Evolutionary conservation across 1,140 invertebrate genomes (phyloP).

Genomic region (Medauroidea extradentata): DNA sequence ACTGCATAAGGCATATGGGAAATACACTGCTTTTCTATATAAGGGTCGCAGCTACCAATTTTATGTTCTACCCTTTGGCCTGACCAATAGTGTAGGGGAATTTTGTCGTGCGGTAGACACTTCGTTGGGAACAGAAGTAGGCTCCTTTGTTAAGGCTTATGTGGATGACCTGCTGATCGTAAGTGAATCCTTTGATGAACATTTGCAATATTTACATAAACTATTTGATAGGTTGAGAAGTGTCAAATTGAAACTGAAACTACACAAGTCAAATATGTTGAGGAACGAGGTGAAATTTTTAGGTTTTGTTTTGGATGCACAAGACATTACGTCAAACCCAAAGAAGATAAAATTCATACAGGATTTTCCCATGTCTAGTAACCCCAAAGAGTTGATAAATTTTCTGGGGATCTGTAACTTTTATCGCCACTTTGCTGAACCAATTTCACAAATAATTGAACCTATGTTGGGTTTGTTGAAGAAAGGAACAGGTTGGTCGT

Average conservation of each 20-base stretch:
- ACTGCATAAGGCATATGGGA: slow-evolving; percentile 23
- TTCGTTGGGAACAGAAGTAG: not conserved
- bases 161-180: slow-evolving; percentile 28
- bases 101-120: not conserved
- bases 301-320: slow-evolving; percentile 9
- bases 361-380: slow-evolving; percentile 13
- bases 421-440: slow-evolving; percentile 8
- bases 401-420: slow-evolving; percentile 21
- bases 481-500: not conserved
- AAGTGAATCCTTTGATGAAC: slow-evolving; percentile 19
- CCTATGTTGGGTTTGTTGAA: not conserved
- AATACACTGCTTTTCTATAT: slow-evolving; percentile 36
- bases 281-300: slow-evolving; percentile 10
- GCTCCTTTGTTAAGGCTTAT: slow-evolving; percentile 19
- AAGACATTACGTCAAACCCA: slow-evolving; percentile 3
- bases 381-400: slow-evolving; percentile 11
- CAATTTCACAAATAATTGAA: not conserved
- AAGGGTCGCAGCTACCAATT: slow-evolving; percentile 32
- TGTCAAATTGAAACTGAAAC: slow-evolving; percentile 23
- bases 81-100: slow-evolving; percentile 19
- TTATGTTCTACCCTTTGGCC: slow-evolving; percentile 34
- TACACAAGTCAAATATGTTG: slow-evolving; percentile 23
- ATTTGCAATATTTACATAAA: slow-evolving; percentile 20
- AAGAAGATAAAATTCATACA: slow-evolving; percentile 6
- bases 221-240: slow-evolving; percentile 19